These are phyloP conservation scores for Polyergus mexicanus DNA, from an alignment of 1,140 invertebrate species.

Conservation along the genomic window DNA sequence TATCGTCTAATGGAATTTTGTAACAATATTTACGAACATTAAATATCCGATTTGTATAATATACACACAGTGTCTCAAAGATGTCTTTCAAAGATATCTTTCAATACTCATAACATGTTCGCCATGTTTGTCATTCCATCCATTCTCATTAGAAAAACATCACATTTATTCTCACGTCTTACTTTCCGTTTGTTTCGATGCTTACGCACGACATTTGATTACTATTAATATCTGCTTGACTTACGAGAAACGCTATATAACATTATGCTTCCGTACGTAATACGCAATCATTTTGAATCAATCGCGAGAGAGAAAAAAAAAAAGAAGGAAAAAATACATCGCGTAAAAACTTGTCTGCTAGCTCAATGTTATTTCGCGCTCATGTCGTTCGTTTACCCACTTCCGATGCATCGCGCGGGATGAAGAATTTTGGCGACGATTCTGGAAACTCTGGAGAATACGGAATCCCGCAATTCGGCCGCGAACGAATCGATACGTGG, in stretches of 20 bases:
- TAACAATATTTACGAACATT: too few species aligned
- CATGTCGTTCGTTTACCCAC: too few species aligned
- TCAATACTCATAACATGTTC: not conserved
- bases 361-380: constrained; percentile 63
- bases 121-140: not conserved
- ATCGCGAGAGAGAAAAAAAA: not conserved
- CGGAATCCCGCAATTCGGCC: not conserved
- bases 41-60: too few species aligned
- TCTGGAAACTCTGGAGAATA: constrained; percentile 10
- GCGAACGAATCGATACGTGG: constrained; percentile 32
- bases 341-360: constrained; percentile 37
- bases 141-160: not conserved
- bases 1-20: too few species aligned
- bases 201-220: constrained; percentile 12
- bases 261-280: not conserved
- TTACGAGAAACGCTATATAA: not conserved
- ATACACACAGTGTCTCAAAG: too few species aligned
- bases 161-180: constrained; percentile 1
- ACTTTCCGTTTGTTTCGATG: constrained; percentile 11
- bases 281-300: not conserved
- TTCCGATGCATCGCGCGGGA: not conserved
- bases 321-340: not conserved
- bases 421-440: constrained; percentile 3
- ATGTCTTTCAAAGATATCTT: too few species aligned
- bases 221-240: constrained; percentile 16